Percentiles rank a stretch among this genome's conserved stretches.
Conservation (phyloP, 2,888 invertebrate genomes). For the Abrostola triplasia region DNA sequence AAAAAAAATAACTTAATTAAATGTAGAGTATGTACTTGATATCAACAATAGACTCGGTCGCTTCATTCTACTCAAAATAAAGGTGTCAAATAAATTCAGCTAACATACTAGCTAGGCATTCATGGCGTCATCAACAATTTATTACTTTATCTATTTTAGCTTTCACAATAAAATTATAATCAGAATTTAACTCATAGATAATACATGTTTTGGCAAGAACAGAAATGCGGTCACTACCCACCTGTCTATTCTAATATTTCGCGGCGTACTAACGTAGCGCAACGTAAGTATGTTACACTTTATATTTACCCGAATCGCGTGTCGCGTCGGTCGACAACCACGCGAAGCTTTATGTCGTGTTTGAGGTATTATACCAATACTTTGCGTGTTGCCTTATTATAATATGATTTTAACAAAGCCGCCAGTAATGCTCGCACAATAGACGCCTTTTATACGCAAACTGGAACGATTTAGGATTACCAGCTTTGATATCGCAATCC, state of each 20-base stretch:
- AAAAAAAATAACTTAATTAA: too few species aligned
- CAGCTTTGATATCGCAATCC: slow-evolving; percentile 57
- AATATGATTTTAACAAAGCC: slow-evolving; percentile 83
- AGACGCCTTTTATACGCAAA: slow-evolving; percentile 76
- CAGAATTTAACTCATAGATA: background rate
- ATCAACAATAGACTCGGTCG: too few species aligned
- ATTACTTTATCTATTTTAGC: too few species aligned
- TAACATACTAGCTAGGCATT: too few species aligned
- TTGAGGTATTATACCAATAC: slow-evolving; percentile 77
- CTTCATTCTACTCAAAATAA: too few species aligned
- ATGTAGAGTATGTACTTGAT: too few species aligned
- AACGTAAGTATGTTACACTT: slow-evolving; percentile 43
- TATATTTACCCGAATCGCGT: slow-evolving; percentile 72
- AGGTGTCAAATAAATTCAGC: too few species aligned
- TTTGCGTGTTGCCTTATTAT: slow-evolving; percentile 83
- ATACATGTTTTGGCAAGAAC: too few species aligned
- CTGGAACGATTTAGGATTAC: slow-evolving; percentile 77
- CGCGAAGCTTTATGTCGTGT: slow-evolving; percentile 67
- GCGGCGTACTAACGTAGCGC: slow-evolving; percentile 19
- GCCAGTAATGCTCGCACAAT: slow-evolving; percentile 79
- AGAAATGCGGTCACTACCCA: too few species aligned
- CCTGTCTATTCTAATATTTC: background rate
- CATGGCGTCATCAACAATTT: too few species aligned
- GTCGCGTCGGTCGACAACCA: slow-evolving; percentile 67
- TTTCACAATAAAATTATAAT: too few species aligned